Evolutionary conservation across 1,140 invertebrate genomes (phyloP).

Genomic region (Pentalonia nigronervosa): DNA sequence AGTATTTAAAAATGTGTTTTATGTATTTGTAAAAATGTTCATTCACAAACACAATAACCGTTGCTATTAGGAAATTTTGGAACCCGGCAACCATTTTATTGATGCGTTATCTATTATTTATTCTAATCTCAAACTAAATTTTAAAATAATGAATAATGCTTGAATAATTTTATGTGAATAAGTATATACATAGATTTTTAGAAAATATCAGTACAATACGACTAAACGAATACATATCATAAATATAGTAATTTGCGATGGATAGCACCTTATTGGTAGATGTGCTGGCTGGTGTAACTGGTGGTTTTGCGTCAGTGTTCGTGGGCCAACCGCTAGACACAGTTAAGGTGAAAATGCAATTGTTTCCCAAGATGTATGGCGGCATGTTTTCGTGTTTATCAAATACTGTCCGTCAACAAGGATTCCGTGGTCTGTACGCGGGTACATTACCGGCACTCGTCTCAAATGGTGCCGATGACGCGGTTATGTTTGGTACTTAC

Average conservation of each 20-base stretch:
- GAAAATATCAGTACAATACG: neutral
- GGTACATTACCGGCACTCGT: slow-evolving; percentile 91
- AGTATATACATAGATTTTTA: no score
- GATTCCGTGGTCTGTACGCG: slow-evolving; percentile 88
- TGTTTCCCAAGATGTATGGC: slow-evolving; percentile 89
- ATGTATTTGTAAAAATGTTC: no score
- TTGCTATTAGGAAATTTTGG: neutral
- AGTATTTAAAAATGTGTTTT: no score
- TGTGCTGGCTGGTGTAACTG: slow-evolving; percentile 67
- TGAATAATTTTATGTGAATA: neutral
- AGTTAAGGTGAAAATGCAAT: slow-evolving; percentile 98
- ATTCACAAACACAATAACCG: neutral
- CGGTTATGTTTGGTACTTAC: slow-evolving; percentile 95
- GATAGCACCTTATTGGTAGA: neutral
- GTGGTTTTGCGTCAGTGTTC: slow-evolving; percentile 90
- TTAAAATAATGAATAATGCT: neutral
- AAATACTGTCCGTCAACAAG: slow-evolving; percentile 78
- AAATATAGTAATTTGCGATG: neutral
- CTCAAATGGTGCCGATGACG: slow-evolving; percentile 97
- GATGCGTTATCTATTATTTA: neutral
- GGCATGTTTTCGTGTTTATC: slow-evolving; percentile 86
- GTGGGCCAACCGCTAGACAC: slow-evolving; percentile 97
- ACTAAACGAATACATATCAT: neutral
- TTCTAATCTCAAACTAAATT: neutral
- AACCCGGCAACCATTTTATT: neutral